These are phyloP conservation scores for Saccostrea glomerata DNA, from an alignment of 1,140 invertebrate genomes.

Conservation along the genomic window DNA sequence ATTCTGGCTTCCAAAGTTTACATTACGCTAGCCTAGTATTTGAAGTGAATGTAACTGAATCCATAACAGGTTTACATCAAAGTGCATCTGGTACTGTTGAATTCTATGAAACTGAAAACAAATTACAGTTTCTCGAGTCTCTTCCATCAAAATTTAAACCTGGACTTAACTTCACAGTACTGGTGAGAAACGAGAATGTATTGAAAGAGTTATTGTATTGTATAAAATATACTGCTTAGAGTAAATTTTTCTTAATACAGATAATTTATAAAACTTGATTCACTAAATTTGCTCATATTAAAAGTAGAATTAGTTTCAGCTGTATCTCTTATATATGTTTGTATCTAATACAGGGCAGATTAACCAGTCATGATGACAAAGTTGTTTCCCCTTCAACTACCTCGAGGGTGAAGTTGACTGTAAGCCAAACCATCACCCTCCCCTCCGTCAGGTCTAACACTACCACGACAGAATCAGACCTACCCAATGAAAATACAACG, in stretches of 20 bases:
- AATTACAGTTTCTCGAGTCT: slow-evolving; percentile 55
- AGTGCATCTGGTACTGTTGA: slow-evolving; percentile 53
- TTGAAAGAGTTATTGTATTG: not conserved
- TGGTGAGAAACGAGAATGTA: slow-evolving; percentile 29
- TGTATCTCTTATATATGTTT: not conserved
- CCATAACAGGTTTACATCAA: slow-evolving; percentile 61
- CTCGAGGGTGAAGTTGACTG: slow-evolving; percentile 53
- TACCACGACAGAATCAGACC: not conserved
- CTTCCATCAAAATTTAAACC: slow-evolving; percentile 61
- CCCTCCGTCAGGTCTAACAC: slow-evolving; percentile 30
- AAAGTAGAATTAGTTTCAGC: too few relatives aligned
- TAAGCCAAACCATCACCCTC: slow-evolving; percentile 48
- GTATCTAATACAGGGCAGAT: slow-evolving; percentile 54
- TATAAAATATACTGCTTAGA: too few relatives aligned
- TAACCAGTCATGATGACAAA: slow-evolving; percentile 59
- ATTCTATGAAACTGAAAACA: slow-evolving; percentile 54
- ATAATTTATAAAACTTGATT: too few relatives aligned
- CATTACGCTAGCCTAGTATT: slow-evolving; percentile 57
- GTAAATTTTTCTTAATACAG: too few relatives aligned
- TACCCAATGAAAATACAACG: too few relatives aligned
- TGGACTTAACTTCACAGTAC: slow-evolving; percentile 58
- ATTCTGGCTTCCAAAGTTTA: slow-evolving; percentile 1
- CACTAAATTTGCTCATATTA: too few relatives aligned
- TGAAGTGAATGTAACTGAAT: slow-evolving; percentile 70
- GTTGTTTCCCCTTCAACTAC: slow-evolving; percentile 47